Evolutionary conservation across 2,113 vertebrate genomes (phyloP).

Genomic region (Gnathonemus longibarbis): DNA sequence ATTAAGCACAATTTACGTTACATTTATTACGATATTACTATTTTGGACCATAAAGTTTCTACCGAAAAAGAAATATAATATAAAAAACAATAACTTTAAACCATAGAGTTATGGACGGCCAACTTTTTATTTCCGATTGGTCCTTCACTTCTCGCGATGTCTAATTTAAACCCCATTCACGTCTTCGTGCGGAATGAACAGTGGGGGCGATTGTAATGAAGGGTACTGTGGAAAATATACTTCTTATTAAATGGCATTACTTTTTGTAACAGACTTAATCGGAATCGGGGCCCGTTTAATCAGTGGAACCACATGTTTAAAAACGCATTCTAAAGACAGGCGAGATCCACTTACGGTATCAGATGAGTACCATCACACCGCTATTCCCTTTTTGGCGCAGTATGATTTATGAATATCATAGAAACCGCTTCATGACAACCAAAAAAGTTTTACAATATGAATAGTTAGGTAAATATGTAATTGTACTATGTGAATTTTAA

Average conservation of each 20-base stretch:
- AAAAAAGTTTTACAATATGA: neutral
- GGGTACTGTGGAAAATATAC: neutral
- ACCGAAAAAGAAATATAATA: neutral
- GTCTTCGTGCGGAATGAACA: neutral
- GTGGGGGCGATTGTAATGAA: neutral
- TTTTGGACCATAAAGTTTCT: neutral
- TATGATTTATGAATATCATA: neutral
- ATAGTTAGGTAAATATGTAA: neutral
- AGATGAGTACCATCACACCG: neutral
- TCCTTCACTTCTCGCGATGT: neutral
- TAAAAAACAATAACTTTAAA: neutral
- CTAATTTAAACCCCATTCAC: neutral
- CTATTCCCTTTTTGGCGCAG: neutral
- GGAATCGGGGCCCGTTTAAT: neutral
- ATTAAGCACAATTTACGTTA: neutral
- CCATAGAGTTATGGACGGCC: neutral
- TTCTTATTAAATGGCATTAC: neutral
- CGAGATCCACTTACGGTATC: neutral
- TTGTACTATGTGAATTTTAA: neutral
- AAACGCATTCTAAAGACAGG: neutral
- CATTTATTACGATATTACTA: neutral
- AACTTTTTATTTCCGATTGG: conserved; percentile 3
- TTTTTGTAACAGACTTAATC: neutral
- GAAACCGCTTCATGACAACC: neutral
- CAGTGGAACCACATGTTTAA: neutral